A percentile compares a stretch with the other conserved stretches of the same genome.
Evolutionary conservation across 2,888 invertebrate genomes (phyloP).

Genomic region (Muschampia plurimacula): DNA sequence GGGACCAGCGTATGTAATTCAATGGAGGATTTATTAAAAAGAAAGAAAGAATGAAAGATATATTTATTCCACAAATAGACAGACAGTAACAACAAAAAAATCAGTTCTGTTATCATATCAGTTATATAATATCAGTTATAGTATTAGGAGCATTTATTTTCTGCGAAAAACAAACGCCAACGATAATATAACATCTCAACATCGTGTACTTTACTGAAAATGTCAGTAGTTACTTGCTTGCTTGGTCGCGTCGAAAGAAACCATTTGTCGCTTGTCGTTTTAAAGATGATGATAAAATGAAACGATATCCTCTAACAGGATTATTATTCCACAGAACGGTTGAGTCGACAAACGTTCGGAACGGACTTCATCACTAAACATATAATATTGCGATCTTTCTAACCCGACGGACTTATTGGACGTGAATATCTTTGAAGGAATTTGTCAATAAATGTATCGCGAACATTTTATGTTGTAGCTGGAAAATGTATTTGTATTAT

Average conservation of each 20-base stretch:
- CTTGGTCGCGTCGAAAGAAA: neutral
- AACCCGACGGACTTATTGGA: constrained; percentile 18
- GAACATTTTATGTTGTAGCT: neutral
- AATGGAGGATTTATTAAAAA: too few relatives aligned
- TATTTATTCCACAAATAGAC: too few relatives aligned
- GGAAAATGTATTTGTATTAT: neutral
- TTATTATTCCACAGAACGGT: constrained; percentile 11
- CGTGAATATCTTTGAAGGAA: neutral
- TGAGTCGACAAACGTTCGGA: constrained; percentile 15
- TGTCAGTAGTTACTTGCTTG: neutral
- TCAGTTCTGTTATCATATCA: too few relatives aligned
- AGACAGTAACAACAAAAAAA: too few relatives aligned
- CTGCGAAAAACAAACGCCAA: neutral
- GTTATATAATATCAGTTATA: too few relatives aligned
- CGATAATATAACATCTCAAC: neutral
- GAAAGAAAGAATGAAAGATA: too few relatives aligned
- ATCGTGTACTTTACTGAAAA: neutral
- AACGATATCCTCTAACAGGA: constrained; percentile 17
- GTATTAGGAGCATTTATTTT: neutral
- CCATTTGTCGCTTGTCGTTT: constrained; percentile 10
- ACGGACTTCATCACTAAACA: constrained; percentile 27
- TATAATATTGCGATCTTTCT: constrained; percentile 17
- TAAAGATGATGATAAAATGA: constrained; percentile 17
- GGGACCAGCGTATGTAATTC: too few relatives aligned
- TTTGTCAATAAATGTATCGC: neutral